Evolutionary conservation across 2,888 invertebrate genomes (phyloP).

Genomic region (Agrotis clavis): DNA sequence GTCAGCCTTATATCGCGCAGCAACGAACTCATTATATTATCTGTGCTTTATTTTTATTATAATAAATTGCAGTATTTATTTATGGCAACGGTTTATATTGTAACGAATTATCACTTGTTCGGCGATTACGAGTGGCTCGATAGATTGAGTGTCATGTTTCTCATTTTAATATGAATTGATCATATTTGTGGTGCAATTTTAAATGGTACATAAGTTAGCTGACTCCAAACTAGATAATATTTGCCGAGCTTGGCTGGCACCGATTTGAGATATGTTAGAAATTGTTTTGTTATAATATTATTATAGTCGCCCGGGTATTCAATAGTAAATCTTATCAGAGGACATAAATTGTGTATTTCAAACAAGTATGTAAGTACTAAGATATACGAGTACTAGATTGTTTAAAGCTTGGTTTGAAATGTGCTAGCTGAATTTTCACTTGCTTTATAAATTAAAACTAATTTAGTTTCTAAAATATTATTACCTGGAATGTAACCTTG

Average conservation of each 20-base stretch:
- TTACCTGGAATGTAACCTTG: too few relatives aligned
- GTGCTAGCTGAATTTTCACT: not conserved
- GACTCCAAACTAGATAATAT: constrained; percentile 11
- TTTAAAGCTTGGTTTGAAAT: not conserved
- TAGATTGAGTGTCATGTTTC: constrained; percentile 21
- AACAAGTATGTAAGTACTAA: not conserved
- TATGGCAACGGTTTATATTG: constrained; percentile 39
- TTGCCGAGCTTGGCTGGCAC: not conserved
- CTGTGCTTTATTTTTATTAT: constrained; percentile 46
- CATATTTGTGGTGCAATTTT: constrained; percentile 21
- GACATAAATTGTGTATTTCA: constrained; percentile 35
- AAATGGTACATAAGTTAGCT: constrained; percentile 27
- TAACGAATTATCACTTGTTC: constrained; percentile 5
- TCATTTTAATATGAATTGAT: constrained; percentile 23
- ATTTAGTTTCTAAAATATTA: too few relatives aligned
- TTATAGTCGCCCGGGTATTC: constrained; percentile 9
- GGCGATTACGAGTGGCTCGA: constrained; percentile 24
- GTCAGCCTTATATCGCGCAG: constrained; percentile 2
- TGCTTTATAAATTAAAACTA: not conserved
- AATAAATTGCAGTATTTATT: constrained; percentile 42
- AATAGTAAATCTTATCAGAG: constrained; percentile 11
- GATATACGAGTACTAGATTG: not conserved
- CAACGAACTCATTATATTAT: constrained; percentile 59
- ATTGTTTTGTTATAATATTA: constrained; percentile 21
- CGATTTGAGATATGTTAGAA: constrained; percentile 10